These are phyloP conservation scores for Sericinus montela DNA, from an alignment of 2,888 invertebrate species.

Conservation along the genomic window DNA sequence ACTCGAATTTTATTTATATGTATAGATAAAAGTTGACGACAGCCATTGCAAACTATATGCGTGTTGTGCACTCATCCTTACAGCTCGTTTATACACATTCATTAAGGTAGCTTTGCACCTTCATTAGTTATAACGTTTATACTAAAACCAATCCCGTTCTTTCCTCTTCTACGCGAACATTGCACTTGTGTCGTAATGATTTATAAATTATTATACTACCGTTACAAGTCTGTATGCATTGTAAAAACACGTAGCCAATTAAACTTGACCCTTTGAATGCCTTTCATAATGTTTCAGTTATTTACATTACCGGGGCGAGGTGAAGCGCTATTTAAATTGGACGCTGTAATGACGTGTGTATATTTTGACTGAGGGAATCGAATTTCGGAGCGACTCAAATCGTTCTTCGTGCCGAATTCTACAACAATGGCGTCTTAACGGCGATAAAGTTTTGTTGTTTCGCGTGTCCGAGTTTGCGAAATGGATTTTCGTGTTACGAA, in stretches of 20 bases:
- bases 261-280: slow-evolving; percentile 13
- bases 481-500: slow-evolving; percentile 28
- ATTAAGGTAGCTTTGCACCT: slow-evolving; percentile 13
- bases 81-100: too few species aligned
- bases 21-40: too few species aligned
- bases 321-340: slow-evolving; percentile 17
- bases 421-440: slow-evolving; percentile 35
- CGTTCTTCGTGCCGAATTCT: slow-evolving; percentile 40
- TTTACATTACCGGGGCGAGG: neutral
- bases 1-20: too few species aligned
- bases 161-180: slow-evolving; percentile 23
- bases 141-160: slow-evolving; percentile 22
- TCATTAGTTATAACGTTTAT: slow-evolving; percentile 21
- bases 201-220: slow-evolving; percentile 27
- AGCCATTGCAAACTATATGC: too few species aligned
- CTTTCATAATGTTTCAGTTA: neutral
- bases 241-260: slow-evolving; percentile 12
- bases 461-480: slow-evolving; percentile 21
- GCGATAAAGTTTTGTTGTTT: slow-evolving; percentile 29
- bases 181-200: slow-evolving; percentile 27
- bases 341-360: slow-evolving; percentile 23
- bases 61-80: too few species aligned
- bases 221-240: slow-evolving; percentile 18
- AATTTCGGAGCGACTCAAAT: slow-evolving; percentile 32
- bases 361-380: slow-evolving; percentile 32